Evolutionary conservation across 2,797 vertebrate genomes (phyloP), one percentile per base, ranked within the genome.

Genomic region (Mallotus villosus): DNA sequence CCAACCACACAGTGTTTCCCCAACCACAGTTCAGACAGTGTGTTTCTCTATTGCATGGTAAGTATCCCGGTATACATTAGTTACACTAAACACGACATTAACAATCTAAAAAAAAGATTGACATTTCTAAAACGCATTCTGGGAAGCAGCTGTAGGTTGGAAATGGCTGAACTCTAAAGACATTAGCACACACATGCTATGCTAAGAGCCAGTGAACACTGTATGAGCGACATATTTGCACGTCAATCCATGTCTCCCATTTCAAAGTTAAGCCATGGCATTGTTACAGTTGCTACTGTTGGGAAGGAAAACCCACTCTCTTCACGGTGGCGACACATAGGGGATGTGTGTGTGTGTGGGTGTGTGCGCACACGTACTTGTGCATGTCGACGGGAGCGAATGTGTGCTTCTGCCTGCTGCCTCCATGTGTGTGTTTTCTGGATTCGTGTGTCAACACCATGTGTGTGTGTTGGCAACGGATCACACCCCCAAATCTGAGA

Each of bases 241-340:
- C 90, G 83, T 87, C 87, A 78, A 78, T 85, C 87, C 82, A 75
- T 79, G 74, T 83, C 78, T 86, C 73, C 83, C 77, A 81, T 84
- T 87, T 85, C 78, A 74, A 71, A 4, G 34, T 70, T 87, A 89
- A 91, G 84, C 87, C 86, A 68, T 61, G 76, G 79, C 88, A 89
- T 91, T 90, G 88, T 91, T 91, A 88, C 89, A 90, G 89, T 92
- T 88, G 91, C 89, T 90, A 89, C 88, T 84, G 89, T 87, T 72
- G 84, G 72, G 9, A 22, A 32, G 3, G 22, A 19, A 34, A 72
- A 81, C 80, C 80, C 80, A 64, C 81, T 69, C 67, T 29, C 55
- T 60, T 41, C 19, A 21, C 65, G 63, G 73, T 63, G 53, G 37
- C 70, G 63, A 65, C 37, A 49, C 32, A 64, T 57, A 70, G 37